These are phyloP conservation scores for Bombus impatiens DNA, from an alignment of 1,140 invertebrate species.

Conservation along the genomic window DNA sequence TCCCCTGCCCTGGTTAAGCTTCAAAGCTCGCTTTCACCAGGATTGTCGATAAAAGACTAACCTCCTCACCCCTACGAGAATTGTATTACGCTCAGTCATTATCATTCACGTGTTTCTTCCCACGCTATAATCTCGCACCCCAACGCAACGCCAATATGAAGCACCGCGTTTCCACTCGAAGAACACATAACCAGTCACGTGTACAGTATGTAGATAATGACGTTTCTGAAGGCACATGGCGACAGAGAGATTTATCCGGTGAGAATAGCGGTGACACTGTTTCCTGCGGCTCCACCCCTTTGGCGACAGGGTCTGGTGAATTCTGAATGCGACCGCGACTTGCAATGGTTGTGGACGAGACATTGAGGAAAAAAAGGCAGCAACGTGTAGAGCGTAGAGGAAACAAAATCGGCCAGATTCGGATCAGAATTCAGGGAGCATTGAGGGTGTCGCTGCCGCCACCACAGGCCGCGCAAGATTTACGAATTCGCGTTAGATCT, in stretches of 20 bases:
- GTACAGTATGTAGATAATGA: slow-evolving; percentile 50
- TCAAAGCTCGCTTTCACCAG: background rate
- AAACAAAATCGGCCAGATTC: slow-evolving; percentile 34
- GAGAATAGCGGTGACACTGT: slow-evolving; percentile 54
- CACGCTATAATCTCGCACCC: background rate
- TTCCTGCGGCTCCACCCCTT: slow-evolving; percentile 43
- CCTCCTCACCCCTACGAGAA: no score
- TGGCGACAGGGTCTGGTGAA: slow-evolving; percentile 32
- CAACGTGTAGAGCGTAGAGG: slow-evolving; percentile 3
- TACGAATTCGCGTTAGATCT: slow-evolving; percentile 59
- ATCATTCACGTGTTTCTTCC: background rate
- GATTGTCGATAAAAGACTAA: background rate
- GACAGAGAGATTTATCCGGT: slow-evolving; percentile 64
- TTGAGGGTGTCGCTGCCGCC: slow-evolving; percentile 46
- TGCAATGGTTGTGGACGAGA: background rate
- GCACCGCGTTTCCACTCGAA: background rate
- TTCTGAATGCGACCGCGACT: slow-evolving; percentile 54
- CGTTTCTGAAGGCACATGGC: slow-evolving; percentile 60
- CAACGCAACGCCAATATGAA: no score
- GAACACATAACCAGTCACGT: background rate
- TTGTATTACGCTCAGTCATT: background rate
- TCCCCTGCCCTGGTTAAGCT: no score
- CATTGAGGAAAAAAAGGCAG: background rate
- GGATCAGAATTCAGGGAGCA: slow-evolving; percentile 63
- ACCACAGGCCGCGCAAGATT: slow-evolving; percentile 45